These are phyloP conservation scores for Pseudois nayaur DNA, from an alignment of 2,113 vertebrate species.

Conservation along the genomic window DNA sequence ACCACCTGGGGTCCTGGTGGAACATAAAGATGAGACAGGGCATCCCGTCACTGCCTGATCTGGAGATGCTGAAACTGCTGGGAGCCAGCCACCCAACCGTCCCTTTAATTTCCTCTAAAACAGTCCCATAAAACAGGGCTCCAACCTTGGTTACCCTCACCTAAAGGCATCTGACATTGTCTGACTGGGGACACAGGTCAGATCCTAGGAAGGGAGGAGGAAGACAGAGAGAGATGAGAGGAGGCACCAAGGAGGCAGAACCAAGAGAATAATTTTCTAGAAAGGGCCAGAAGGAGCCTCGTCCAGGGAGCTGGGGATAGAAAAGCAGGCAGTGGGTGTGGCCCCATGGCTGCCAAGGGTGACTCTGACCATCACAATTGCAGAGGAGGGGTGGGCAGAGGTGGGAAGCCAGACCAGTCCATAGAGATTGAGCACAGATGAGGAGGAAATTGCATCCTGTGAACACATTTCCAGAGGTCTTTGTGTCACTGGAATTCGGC, in stretches of 20 bases:
- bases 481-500: neutral
- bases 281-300: neutral
- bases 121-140: neutral
- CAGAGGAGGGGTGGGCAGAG: too few species aligned
- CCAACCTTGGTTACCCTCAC: neutral
- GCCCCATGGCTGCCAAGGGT: accelerated
- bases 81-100: neutral
- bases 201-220: neutral
- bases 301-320: neutral
- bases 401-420: too few species aligned
- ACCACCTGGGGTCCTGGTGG: accelerated
- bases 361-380: neutral
- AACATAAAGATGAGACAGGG: accelerated
- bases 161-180: accelerated
- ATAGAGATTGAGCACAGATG: neutral
- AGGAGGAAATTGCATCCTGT: accelerated
- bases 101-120: neutral
- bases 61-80: accelerated
- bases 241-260: neutral
- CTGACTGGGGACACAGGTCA: neutral
- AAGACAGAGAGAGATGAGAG: neutral
- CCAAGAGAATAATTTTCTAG: neutral
- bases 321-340: accelerated
- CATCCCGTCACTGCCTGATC: accelerated
- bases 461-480: neutral